These are phyloP conservation scores for Andrena dorsata DNA, from an alignment of 2,888 invertebrate species.

Conservation along the genomic window DNA sequence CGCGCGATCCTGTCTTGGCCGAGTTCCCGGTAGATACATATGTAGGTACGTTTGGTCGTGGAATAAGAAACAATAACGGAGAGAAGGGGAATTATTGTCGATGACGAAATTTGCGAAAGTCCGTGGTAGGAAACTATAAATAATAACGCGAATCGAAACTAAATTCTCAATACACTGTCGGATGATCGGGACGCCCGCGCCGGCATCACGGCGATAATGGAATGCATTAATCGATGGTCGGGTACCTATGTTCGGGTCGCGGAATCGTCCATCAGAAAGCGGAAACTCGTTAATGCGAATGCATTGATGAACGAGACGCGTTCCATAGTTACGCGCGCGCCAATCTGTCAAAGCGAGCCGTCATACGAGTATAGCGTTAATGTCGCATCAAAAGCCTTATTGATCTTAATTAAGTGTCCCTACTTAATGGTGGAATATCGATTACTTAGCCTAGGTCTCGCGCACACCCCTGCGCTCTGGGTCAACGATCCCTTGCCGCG, in stretches of 20 bases:
- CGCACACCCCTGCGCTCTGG: conserved; percentile 26
- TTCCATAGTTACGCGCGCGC: neutral
- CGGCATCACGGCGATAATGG: neutral
- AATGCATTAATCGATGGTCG: neutral
- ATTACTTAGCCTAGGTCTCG: conserved; percentile 34
- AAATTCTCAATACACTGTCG: neutral
- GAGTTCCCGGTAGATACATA: neutral
- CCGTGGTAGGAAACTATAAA: too few species aligned
- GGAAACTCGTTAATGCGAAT: conserved; percentile 16
- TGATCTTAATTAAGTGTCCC: conserved; percentile 66
- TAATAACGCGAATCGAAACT: neutral
- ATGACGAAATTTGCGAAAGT: too few species aligned
- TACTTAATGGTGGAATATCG: conserved; percentile 66
- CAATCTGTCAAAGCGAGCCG: conserved; percentile 29
- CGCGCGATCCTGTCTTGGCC: neutral
- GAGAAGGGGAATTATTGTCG: too few species aligned
- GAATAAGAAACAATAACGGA: too few species aligned
- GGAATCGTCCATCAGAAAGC: conserved; percentile 1
- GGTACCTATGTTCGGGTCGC: neutral
- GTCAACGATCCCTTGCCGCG: conserved; percentile 69
- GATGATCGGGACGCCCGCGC: neutral
- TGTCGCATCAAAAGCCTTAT: conserved; percentile 51
- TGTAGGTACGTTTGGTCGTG: neutral
- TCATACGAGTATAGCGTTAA: conserved; percentile 31
- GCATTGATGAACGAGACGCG: neutral